Percentiles rank a stretch among this genome's conserved stretches.
Conservation (phyloP, 1,140 invertebrate species). For the Drosophila parabipectinata region DNA sequence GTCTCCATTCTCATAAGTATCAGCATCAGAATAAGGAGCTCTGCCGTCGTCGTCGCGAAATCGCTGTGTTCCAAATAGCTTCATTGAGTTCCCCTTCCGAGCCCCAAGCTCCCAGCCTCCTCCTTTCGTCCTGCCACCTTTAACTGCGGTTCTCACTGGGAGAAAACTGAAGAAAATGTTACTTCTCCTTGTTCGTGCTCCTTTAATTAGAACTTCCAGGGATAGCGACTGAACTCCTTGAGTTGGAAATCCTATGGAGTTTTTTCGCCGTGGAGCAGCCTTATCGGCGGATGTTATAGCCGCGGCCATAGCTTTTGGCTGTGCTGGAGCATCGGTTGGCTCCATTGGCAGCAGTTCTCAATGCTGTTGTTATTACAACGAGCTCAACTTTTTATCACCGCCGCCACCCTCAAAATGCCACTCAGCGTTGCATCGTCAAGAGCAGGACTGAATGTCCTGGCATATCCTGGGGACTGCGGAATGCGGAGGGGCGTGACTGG, state of each 20-base stretch:
- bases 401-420: slow-evolving; percentile 76
- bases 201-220: too few relatives aligned
- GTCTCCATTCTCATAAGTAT: slow-evolving; percentile 52
- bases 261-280: not conserved
- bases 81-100: slow-evolving; percentile 55
- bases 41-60: slow-evolving; percentile 61
- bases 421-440: slow-evolving; percentile 77
- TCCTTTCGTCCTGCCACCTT: slow-evolving; percentile 6
- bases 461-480: not conserved
- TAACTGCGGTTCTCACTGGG: slow-evolving; percentile 16
- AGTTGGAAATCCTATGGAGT: not conserved
- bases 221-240: not conserved
- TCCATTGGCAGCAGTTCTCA: slow-evolving; percentile 39
- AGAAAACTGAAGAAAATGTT: not conserved
- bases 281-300: not conserved
- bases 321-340: slow-evolving; percentile 7
- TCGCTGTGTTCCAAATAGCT: slow-evolving; percentile 78
- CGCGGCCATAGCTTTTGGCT: slow-evolving; percentile 1
- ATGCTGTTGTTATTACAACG: slow-evolving; percentile 76
- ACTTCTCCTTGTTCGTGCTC: too few relatives aligned
- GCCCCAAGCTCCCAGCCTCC: not conserved
- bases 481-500: not conserved
- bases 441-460: slow-evolving; percentile 16
- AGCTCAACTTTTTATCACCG: slow-evolving; percentile 79
- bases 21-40: slow-evolving; percentile 45